Conservation (phyloP, 1,140 invertebrate species). For the Neuroterus valhalla region DNA sequence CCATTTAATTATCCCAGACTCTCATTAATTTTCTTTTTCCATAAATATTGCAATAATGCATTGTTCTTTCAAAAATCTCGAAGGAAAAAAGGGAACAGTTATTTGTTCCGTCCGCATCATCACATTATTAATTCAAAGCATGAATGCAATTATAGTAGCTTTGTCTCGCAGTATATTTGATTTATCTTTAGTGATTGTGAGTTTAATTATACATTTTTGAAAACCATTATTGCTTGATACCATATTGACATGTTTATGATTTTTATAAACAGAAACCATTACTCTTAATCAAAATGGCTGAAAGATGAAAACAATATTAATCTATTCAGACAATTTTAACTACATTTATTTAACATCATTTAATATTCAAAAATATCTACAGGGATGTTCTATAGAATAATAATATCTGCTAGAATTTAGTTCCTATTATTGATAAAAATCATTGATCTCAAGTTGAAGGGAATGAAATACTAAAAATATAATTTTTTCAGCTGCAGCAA, state of each 20-base stretch:
- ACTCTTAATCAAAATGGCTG: background rate
- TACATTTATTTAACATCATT: too few species aligned
- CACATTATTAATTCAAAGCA: slow-evolving; percentile 5
- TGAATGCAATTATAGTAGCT: background rate
- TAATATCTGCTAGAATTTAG: too few species aligned
- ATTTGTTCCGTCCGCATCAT: background rate
- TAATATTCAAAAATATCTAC: too few species aligned
- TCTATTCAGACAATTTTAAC: too few species aligned
- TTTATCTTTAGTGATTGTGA: slow-evolving; percentile 36
- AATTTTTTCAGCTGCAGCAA: slow-evolving; percentile 53
- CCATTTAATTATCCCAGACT: too few species aligned
- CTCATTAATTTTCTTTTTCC: too few species aligned
- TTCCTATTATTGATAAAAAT: too few species aligned
- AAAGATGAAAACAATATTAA: background rate
- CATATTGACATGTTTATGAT: too few species aligned
- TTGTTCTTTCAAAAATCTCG: slow-evolving; percentile 21
- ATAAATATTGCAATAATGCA: background rate
- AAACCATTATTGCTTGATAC: too few species aligned
- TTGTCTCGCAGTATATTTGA: background rate
- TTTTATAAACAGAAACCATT: background rate
- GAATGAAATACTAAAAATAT: background rate
- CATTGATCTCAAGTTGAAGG: too few species aligned
- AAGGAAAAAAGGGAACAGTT: background rate
- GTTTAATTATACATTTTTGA: background rate
- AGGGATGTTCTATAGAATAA: too few species aligned